Conservation (phyloP, 2,797 vertebrate genomes). For the Luscinia megarhynchos region DNA sequence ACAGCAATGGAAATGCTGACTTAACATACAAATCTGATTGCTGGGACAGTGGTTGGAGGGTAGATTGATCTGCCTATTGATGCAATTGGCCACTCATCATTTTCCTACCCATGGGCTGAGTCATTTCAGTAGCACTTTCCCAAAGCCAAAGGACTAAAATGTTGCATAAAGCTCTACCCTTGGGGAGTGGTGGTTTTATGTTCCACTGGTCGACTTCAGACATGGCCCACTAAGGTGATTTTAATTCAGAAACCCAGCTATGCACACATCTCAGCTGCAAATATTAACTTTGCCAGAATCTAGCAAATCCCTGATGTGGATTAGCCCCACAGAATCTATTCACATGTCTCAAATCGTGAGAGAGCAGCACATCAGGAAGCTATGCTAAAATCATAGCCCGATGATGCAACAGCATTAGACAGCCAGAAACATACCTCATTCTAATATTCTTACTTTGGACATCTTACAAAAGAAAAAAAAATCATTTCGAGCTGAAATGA, state of each 20-base stretch:
- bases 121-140: slow-evolving; percentile 32
- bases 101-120: slow-evolving; percentile 69
- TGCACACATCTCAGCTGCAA: slow-evolving; percentile 25
- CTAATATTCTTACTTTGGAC: background rate
- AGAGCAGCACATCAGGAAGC: background rate
- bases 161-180: background rate
- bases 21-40: slow-evolving; percentile 25
- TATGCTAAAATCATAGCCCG: background rate
- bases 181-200: background rate
- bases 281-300: slow-evolving; percentile 49
- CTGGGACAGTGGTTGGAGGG: background rate
- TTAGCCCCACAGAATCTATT: slow-evolving; percentile 4
- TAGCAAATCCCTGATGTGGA: slow-evolving; percentile 2
- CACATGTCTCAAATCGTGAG: background rate
- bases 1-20: slow-evolving; percentile 44
- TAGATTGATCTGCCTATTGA: slow-evolving; percentile 59
- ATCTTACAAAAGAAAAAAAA: too few relatives aligned
- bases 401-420: background rate
- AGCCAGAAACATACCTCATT: background rate
- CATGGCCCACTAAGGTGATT: background rate
- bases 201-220: slow-evolving; percentile 41
- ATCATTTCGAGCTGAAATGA: fast-evolving
- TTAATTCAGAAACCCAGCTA: slow-evolving; percentile 22
- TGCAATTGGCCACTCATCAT: slow-evolving; percentile 34
- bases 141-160: slow-evolving; percentile 49